These are phyloP conservation scores for Anhinga rufa DNA, from an alignment of 2,113 vertebrate genomes.

Conservation along the genomic window DNA sequence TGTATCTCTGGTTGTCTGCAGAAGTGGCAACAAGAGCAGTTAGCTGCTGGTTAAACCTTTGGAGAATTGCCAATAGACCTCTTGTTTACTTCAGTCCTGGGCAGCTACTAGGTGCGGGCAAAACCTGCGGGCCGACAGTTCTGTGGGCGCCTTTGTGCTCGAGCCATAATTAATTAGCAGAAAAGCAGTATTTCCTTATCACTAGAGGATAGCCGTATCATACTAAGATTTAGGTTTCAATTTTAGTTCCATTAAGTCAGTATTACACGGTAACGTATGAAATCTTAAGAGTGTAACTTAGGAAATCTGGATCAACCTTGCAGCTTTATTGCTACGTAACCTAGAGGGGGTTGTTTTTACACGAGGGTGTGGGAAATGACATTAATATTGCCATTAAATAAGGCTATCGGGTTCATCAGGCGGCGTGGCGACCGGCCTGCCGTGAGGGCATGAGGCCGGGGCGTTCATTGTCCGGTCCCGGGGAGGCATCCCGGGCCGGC, in stretches of 20 bases:
- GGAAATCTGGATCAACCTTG: not conserved
- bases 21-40: not conserved
- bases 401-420: too few relatives aligned
- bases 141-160: not conserved
- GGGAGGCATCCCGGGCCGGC: fast-evolving
- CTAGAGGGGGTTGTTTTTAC: not conserved
- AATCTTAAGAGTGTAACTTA: not conserved
- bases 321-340: not conserved
- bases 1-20: not conserved
- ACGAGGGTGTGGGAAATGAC: not conserved
- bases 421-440: fast-evolving
- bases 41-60: not conserved
- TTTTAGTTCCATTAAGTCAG: not conserved
- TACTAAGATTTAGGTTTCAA: too few relatives aligned
- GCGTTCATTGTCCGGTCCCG: not conserved
- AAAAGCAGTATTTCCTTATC: not conserved
- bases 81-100: not conserved
- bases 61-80: not conserved
- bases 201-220: not conserved
- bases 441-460: not conserved
- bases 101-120: not conserved
- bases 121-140: not conserved
- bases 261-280: fast-evolving
- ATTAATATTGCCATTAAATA: not conserved
- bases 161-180: not conserved